phyloP scores from a whole-genome alignment of 2,797 vertebrate genomes.

The Sebastes reedi region DNA sequence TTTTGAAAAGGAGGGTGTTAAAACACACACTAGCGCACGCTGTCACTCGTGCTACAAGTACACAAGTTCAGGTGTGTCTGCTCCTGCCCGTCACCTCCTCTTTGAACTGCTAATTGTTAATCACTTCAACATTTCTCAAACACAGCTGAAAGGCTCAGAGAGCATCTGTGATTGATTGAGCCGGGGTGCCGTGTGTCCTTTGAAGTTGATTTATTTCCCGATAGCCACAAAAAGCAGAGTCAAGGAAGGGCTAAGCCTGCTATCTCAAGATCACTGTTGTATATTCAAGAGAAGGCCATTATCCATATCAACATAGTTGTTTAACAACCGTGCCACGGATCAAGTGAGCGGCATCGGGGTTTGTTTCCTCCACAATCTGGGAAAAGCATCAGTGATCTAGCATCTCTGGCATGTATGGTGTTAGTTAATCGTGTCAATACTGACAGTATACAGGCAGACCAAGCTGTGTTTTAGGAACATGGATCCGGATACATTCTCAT shows the following conservation, averaged over 20 bases:
- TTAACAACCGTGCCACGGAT: background rate
- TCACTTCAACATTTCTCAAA: conserved; percentile 58
- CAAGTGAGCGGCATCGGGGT: background rate
- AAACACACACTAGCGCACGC: conserved; percentile 46
- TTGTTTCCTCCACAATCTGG: background rate
- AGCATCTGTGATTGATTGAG: conserved; percentile 62
- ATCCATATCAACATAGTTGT: conserved; percentile 7
- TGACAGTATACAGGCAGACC: background rate
- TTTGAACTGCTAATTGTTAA: conserved; percentile 70
- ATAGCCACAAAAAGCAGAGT: conserved; percentile 17
- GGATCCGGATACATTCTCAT: background rate
- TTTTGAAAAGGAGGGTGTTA: conserved; percentile 48
- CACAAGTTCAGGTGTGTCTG: conserved; percentile 23
- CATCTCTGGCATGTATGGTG: background rate
- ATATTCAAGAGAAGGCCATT: conserved; percentile 2
- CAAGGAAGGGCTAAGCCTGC: background rate
- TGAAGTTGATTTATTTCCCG: conserved; percentile 52
- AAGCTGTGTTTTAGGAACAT: background rate
- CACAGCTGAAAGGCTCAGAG: conserved; percentile 29
- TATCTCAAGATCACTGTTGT: conserved; percentile 16
- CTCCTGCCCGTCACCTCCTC: conserved; percentile 20
- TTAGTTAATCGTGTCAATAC: background rate
- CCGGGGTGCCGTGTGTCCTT: conserved; percentile 9
- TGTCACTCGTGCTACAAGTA: conserved; percentile 17
- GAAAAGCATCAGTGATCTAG: background rate